Conservation (phyloP, 2,888 invertebrate species). For the Arctia plantaginis region DNA sequence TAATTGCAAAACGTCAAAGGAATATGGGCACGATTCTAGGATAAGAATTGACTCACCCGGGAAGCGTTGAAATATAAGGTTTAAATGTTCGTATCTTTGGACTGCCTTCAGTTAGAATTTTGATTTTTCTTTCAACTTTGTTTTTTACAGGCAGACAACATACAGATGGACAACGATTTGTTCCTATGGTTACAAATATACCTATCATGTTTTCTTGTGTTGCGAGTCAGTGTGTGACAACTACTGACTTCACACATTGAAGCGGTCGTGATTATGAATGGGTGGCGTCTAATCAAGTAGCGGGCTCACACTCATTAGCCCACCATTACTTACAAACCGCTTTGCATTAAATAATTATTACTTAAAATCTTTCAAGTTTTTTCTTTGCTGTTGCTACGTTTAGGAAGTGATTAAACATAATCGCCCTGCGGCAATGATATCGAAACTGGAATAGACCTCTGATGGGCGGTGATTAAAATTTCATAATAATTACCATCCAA, state of each 20-base stretch:
- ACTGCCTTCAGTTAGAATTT: too few relatives aligned
- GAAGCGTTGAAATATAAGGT: too few relatives aligned
- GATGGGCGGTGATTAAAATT: neutral
- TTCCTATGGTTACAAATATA: too few relatives aligned
- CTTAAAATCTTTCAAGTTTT: conserved; percentile 6
- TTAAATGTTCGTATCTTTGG: too few relatives aligned
- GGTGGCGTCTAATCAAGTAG: conserved; percentile 38
- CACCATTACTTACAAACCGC: conserved; percentile 11
- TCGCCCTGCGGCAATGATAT: neutral
- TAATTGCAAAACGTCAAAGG: too few relatives aligned
- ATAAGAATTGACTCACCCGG: too few relatives aligned
- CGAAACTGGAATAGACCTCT: neutral
- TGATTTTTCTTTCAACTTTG: too few relatives aligned
- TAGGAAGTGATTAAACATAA: conserved; percentile 6
- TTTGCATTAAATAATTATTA: conserved; percentile 13
- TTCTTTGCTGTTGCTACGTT: neutral
- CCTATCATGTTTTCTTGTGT: neutral
- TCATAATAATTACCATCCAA: neutral
- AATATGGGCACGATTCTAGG: too few relatives aligned
- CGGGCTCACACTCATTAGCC: conserved; percentile 35
- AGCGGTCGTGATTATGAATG: conserved; percentile 40
- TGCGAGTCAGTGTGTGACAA: conserved; percentile 23
- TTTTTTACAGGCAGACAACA: too few relatives aligned
- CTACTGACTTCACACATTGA: conserved; percentile 39
- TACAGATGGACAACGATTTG: too few relatives aligned